Evolutionary conservation across 2,113 vertebrate species (phyloP), one percentile per base, ranked within the genome.

Genomic region (Anthoscopus minutus): DNA sequence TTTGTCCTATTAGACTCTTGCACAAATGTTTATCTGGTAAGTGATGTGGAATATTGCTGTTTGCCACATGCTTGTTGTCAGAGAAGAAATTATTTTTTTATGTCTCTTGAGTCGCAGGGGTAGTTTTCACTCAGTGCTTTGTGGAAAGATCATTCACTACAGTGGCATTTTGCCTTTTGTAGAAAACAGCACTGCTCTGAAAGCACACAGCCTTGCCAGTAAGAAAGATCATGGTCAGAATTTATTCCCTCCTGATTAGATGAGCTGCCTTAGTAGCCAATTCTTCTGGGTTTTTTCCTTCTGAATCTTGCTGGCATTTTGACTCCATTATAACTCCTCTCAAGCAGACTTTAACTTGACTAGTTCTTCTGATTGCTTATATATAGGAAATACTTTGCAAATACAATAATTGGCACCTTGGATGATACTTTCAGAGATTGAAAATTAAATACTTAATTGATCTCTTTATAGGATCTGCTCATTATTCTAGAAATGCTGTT

Each of bases 401-500:
- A 51, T 82, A 30, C 40, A 91, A 14, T 83, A 86, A 70, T 28
- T 35, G 38, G 47, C 6, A 50, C 47, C 74, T 48, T 62, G 40
- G 30, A 64, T 60, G 38, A 56, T 89, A 73, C 2, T 64, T 82
- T 77, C 1, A 2, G 33, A 72, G 33, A 37, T 23, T 82, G 33
- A 70, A 84, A 61, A 90, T 77, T 48, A 95, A 78, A 42, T 94
- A 78, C 71, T 78, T 84, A 45, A 67, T 42, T 44, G 31, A 54
- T 97, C 47, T 97, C 62, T 96, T 94, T 60, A 28, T 96, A 98
- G 98, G 97, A 96, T 96, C 96, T 93, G 47, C 97, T 94, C 95
- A 97, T 89, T 98, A 95, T 97, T 97, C 97, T 93, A 98, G 97
- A 97, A 97, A 95, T 96, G 96, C 97, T 92, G 96, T 98, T 70